These are phyloP conservation scores for Caenorhabditis drosophilae DNA, from an alignment of 2,888 invertebrate genomes.

Conservation along the genomic window DNA sequence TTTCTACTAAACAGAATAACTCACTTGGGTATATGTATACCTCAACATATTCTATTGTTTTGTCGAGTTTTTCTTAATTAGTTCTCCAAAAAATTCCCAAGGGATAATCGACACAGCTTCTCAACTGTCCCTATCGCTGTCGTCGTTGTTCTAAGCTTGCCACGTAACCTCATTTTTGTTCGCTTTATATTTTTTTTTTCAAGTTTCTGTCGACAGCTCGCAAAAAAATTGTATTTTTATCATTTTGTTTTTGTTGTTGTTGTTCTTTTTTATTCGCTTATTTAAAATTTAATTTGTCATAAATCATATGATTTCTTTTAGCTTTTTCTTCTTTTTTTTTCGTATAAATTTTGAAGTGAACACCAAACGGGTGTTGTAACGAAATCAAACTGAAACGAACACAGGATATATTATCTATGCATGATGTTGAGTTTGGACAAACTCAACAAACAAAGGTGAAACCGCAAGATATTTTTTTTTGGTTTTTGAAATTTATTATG, in stretches of 20 bases:
- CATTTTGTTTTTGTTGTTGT: too few relatives aligned
- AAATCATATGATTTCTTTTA: too few relatives aligned
- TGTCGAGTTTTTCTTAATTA: constrained; percentile 35
- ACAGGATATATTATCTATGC: constrained; percentile 37
- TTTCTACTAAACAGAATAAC: too few relatives aligned
- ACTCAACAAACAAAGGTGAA: constrained; percentile 24
- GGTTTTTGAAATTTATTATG: neutral
- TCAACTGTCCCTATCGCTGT: constrained; percentile 10
- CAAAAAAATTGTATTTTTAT: too few relatives aligned
- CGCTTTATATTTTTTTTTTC: neutral
- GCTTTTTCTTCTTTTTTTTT: constrained; percentile 1
- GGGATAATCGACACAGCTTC: constrained; percentile 14
- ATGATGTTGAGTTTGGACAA: constrained; percentile 29
- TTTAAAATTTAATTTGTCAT: constrained; percentile 1
- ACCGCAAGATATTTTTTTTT: neutral
- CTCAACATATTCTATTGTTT: constrained; percentile 38
- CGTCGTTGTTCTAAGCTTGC: neutral
- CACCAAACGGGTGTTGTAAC: constrained; percentile 1
- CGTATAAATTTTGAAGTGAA: neutral
- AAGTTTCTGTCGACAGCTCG: neutral
- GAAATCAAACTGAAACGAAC: constrained; percentile 39
- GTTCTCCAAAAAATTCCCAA: constrained; percentile 23
- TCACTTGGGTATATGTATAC: constrained; percentile 20
- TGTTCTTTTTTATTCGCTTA: too few relatives aligned
- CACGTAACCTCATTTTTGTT: neutral